Evolutionary conservation across 2,888 invertebrate genomes (phyloP).

Genomic region (Cephus rjabovi): DNA sequence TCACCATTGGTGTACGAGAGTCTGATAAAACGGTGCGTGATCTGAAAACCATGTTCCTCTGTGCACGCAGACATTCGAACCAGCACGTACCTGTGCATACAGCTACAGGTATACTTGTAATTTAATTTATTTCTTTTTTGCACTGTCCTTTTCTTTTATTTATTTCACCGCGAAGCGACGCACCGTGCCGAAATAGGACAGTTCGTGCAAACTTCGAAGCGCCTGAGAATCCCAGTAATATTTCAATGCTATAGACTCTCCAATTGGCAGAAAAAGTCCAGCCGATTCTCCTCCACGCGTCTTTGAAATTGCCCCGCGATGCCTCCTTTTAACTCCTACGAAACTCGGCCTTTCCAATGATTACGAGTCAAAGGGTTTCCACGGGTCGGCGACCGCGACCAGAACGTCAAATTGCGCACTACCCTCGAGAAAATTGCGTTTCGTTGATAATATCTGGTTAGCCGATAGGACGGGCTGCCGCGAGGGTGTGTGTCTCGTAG

Average conservation of each 20-base stretch:
- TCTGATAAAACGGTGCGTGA: not conserved
- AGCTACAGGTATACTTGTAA: not conserved
- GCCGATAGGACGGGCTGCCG: constrained; percentile 34
- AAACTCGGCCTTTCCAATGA: not conserved
- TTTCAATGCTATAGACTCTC: not conserved
- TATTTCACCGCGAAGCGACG: not conserved
- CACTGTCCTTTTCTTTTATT: not conserved
- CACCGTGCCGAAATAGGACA: not conserved
- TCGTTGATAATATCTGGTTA: constrained; percentile 41
- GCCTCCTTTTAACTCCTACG: not conserved
- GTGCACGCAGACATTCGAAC: not conserved
- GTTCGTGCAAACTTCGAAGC: not conserved
- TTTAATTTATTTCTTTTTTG: not conserved
- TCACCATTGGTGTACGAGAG: not conserved
- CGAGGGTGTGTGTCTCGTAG: not conserved
- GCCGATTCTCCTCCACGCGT: not conserved
- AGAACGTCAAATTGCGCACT: constrained; percentile 35
- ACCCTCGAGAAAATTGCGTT: constrained; percentile 40
- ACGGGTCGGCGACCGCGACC: not conserved
- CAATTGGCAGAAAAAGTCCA: not conserved
- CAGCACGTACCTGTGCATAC: not conserved
- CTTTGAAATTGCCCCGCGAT: no score
- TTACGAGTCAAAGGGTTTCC: not conserved
- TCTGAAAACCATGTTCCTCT: not conserved
- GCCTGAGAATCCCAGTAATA: not conserved